Evolutionary conservation across 2,797 vertebrate genomes (phyloP).

Genomic region (Tamandua tetradactyla): DNA sequence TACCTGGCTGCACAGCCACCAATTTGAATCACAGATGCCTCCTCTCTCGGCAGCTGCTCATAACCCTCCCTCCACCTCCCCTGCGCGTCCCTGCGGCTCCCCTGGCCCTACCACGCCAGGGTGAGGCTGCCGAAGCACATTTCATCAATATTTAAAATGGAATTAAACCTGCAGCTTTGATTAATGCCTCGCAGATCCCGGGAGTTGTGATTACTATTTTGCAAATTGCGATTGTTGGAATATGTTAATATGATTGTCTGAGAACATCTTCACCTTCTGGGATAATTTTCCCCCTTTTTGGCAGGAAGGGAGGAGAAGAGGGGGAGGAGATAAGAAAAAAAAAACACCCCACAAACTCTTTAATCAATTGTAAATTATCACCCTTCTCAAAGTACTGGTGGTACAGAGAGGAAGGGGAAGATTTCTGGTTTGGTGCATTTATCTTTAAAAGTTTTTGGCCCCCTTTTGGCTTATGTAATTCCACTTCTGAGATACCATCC

Average conservation of each 20-base stretch:
- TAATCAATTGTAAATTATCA: conserved; percentile 90
- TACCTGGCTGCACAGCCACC: conserved; percentile 95
- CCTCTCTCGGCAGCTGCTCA: conserved; percentile 92
- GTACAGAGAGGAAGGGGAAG: conserved; percentile 26
- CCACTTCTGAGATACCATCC: not conserved
- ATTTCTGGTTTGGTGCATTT: conserved; percentile 73
- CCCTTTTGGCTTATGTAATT: not conserved
- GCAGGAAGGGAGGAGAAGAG: conserved; percentile 33
- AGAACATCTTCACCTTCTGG: conserved; percentile 92
- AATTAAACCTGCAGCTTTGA: conserved; percentile 92
- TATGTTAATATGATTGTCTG: conserved; percentile 92
- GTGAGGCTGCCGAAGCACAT: conserved; percentile 87
- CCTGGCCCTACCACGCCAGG: conserved; percentile 87
- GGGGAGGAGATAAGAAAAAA: conserved; percentile 79
- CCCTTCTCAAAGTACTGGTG: conserved; percentile 79
- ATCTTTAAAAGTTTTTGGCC: conserved; percentile 78
- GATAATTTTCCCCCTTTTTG: conserved; percentile 88
- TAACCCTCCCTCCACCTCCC: conserved; percentile 87
- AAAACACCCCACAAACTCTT: conserved; percentile 87
- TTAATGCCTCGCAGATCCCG: conserved; percentile 85
- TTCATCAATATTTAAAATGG: conserved; percentile 93
- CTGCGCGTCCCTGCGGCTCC: conserved; percentile 81
- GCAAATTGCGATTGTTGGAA: conserved; percentile 89
- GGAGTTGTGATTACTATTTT: conserved; percentile 90
- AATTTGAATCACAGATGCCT: conserved; percentile 93